These are phyloP conservation scores for Forbesichthys papilliferus DNA, from an alignment of 2,113 vertebrate genomes.

Conservation along the genomic window DNA sequence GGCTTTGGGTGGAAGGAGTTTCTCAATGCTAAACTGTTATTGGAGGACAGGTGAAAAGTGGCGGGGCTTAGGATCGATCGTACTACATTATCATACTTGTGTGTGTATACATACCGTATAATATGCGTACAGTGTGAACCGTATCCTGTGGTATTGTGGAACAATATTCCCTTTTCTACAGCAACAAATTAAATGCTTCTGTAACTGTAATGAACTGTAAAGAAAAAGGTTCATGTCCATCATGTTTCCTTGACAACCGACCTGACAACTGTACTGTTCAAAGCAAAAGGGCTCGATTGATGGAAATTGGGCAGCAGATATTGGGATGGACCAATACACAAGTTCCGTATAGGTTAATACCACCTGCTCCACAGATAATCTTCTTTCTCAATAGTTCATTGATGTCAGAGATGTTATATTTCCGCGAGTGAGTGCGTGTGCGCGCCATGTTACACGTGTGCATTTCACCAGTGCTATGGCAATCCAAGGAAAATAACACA, in stretches of 20 bases:
- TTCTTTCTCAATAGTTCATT: conserved; percentile 60
- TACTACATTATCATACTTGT: background rate
- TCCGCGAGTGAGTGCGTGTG: conserved; percentile 26
- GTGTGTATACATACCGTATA: too few species aligned
- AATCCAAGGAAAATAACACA: conserved; percentile 60
- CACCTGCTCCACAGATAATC: conserved; percentile 57
- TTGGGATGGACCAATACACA: conserved; percentile 46
- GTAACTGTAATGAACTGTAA: background rate
- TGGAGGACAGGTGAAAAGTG: too few species aligned
- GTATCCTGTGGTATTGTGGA: too few species aligned
- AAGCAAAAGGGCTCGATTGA: conserved; percentile 32
- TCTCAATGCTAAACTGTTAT: too few species aligned
- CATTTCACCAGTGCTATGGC: conserved; percentile 54
- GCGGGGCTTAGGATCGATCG: too few species aligned
- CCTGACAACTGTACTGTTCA: conserved; percentile 33
- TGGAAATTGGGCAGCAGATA: conserved; percentile 23
- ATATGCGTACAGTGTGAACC: too few species aligned
- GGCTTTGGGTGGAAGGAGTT: too few species aligned
- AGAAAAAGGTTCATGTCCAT: conserved; percentile 32
- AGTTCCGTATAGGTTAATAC: conserved; percentile 43
- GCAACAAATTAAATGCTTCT: conserved; percentile 16
- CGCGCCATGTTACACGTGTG: background rate
- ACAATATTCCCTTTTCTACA: too few species aligned
- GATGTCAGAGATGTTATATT: conserved; percentile 60
- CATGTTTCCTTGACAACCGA: conserved; percentile 57